Evolutionary conservation across 2,113 vertebrate species (phyloP).

Genomic region (Lepus americanus): DNA sequence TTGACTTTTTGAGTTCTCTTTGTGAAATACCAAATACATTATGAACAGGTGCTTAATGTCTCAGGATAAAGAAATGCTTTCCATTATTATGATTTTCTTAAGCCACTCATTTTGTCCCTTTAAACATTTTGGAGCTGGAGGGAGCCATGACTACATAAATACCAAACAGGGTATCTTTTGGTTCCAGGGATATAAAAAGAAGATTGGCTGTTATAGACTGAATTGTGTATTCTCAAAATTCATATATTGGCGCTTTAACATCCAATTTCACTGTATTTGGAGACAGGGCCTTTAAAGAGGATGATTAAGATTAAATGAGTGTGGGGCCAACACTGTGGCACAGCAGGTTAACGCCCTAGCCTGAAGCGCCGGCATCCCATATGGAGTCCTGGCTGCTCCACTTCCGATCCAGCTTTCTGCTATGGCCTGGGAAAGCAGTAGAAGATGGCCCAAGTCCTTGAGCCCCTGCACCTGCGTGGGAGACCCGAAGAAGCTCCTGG

Average conservation of each 20-base stretch:
- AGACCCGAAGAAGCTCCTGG: too few species aligned
- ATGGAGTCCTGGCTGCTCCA: too few species aligned
- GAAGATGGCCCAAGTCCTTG: too few species aligned
- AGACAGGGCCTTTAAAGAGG: not conserved
- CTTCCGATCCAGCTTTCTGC: too few species aligned
- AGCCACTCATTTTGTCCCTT: not conserved
- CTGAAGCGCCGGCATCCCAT: too few species aligned
- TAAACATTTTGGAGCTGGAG: not conserved
- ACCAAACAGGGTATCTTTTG: not conserved
- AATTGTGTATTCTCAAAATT: not conserved
- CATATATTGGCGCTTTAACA: not conserved
- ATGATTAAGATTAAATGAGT: not conserved
- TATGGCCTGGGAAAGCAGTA: too few species aligned
- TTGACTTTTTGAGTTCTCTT: not conserved
- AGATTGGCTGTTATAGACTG: not conserved
- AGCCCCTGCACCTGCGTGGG: too few species aligned
- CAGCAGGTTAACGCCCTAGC: too few species aligned
- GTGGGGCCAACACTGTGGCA: too few species aligned
- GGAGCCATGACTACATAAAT: not conserved
- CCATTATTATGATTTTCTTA: not conserved
- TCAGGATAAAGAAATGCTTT: not conserved
- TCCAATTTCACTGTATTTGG: not conserved
- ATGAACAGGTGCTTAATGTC: not conserved
- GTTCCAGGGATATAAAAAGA: not conserved
- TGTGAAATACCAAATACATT: not conserved